Percentiles rank a stretch among this genome's conserved stretches.
phyloP scores from a whole-genome alignment of 2,888 invertebrate species.

The Lingula anatina region DNA sequence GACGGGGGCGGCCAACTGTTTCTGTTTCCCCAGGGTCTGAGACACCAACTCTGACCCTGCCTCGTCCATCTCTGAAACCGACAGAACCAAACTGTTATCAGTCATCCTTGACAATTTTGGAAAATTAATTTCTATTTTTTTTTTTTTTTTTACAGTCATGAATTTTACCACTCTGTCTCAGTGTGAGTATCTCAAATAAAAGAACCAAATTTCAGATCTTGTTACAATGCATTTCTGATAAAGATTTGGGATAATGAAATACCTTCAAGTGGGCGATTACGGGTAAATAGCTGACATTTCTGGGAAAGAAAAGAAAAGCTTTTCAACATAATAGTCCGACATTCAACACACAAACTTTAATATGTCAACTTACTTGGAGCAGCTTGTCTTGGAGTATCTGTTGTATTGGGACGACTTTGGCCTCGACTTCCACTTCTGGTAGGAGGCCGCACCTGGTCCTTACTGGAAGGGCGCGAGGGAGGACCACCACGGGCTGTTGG shows the following conservation, averaged over 20 bases:
- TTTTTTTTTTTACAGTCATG: no score
- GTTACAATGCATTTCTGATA: background rate
- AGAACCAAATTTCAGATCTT: background rate
- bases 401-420: constrained; percentile 35
- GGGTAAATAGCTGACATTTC: no score
- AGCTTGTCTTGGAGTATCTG: constrained; percentile 16
- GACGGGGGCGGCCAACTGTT: constrained; percentile 6
- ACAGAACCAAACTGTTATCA: no score
- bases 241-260: background rate
- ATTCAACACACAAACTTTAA: background rate
- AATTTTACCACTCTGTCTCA: no score
- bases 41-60: constrained; percentile 1
- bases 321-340: background rate
- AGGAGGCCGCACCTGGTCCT: constrained; percentile 27
- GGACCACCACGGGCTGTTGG: constrained; percentile 9
- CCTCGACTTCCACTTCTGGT: constrained; percentile 46
- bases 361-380: constrained; percentile 5
- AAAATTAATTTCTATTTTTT: no score
- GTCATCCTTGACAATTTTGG: no score
- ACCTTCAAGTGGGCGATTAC: no score
- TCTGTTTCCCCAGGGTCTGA: constrained; percentile 5
- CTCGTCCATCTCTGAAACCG: constrained; percentile 6
- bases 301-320: background rate
- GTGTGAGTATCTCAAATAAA: no score
- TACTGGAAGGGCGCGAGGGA: background rate